Percentiles rank a stretch among this genome's conserved stretches.
Evolutionary conservation across 2,113 vertebrate genomes (phyloP).

Genomic region (Indicator maculatus): DNA sequence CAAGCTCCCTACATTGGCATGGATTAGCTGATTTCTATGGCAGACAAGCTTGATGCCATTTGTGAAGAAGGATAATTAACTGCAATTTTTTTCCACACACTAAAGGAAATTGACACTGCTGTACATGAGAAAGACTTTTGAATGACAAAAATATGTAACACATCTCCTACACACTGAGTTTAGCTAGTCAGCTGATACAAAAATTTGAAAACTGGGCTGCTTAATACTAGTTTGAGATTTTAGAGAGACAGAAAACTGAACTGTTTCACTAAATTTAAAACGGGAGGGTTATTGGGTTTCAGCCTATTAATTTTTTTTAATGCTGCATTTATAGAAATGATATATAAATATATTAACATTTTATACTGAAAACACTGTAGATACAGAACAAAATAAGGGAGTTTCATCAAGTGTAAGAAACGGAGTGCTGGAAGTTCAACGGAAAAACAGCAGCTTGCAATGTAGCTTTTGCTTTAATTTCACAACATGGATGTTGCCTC

Average conservation of each 20-base stretch:
- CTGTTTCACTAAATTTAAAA: background rate
- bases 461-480: background rate
- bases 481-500: background rate
- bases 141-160: constrained; percentile 47
- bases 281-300: background rate
- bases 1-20: background rate
- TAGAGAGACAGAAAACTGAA: background rate
- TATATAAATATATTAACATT: background rate
- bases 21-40: background rate
- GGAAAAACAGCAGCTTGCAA: background rate
- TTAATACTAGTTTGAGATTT: background rate
- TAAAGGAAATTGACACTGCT: constrained; percentile 4
- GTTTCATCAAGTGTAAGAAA: background rate
- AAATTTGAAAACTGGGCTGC: background rate
- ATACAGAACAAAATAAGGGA: background rate
- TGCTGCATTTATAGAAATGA: background rate
- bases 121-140: background rate
- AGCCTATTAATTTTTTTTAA: background rate
- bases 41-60: background rate
- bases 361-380: background rate
- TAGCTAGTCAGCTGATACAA: constrained; percentile 25
- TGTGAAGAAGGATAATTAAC: constrained; percentile 24
- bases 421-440: background rate
- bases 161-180: background rate
- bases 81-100: background rate